Evolutionary conservation across 1,140 invertebrate species (phyloP).

Genomic region (Drosophila lacteicornis): DNA sequence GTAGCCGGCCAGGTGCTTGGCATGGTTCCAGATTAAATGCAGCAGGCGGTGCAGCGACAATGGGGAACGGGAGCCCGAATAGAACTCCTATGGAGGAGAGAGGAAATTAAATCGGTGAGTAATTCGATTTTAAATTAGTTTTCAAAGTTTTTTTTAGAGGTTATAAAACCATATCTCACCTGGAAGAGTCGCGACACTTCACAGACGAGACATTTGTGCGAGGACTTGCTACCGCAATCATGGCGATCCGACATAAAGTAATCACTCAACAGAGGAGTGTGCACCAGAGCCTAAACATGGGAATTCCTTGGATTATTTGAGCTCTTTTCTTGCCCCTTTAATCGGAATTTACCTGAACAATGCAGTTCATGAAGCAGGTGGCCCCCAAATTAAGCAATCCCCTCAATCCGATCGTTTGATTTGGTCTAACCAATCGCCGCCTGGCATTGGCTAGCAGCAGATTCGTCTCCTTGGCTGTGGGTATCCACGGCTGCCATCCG

Average conservation of each 20-base stretch:
- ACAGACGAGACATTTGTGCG: slow-evolving; percentile 94
- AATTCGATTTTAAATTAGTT: neutral
- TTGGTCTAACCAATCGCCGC: slow-evolving; percentile 91
- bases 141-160: neutral
- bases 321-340: neutral
- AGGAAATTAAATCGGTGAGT: neutral
- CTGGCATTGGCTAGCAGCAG: slow-evolving; percentile 90
- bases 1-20: slow-evolving; percentile 96
- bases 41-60: slow-evolving; percentile 95
- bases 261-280: slow-evolving; percentile 96
- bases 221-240: slow-evolving; percentile 89
- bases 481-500: slow-evolving; percentile 92
- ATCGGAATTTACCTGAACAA: slow-evolving; percentile 90
- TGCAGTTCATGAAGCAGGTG: slow-evolving; percentile 99
- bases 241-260: slow-evolving; percentile 98
- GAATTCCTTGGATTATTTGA: neutral
- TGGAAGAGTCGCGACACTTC: slow-evolving; percentile 95
- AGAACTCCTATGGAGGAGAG: slow-evolving; percentile 90
- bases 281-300: slow-evolving; percentile 90
- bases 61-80: slow-evolving; percentile 94
- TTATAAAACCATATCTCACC: slow-evolving; percentile 54
- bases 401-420: slow-evolving; percentile 94
- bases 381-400: slow-evolving; percentile 98
- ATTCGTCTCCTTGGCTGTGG: slow-evolving; percentile 90
- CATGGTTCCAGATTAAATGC: slow-evolving; percentile 98